A percentile compares a stretch with the other conserved stretches of the same genome.
These are phyloP conservation scores for Sanderia malayensis DNA, from an alignment of 30 jellyfish, hydroid and myxozoan genomes.

Conservation along the genomic window DNA sequence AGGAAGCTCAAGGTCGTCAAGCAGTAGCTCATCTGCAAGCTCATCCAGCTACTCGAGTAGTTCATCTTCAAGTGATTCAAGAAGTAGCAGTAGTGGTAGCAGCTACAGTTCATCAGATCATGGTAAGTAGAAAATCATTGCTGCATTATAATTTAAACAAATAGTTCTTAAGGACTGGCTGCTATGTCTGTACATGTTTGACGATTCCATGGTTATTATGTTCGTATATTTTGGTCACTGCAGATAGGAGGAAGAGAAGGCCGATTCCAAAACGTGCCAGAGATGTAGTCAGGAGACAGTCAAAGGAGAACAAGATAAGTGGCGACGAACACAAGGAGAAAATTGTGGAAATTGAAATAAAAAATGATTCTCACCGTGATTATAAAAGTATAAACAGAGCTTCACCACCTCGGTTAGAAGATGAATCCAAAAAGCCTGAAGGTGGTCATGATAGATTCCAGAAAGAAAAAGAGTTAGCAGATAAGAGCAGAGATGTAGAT, in stretches of 20 bases:
- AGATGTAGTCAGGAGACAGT: conserved; percentile 3
- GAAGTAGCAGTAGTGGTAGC: conserved; percentile 86
- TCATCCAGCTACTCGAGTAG: conserved; percentile 82
- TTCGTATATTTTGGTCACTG: not conserved
- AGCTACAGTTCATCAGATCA: conserved; percentile 66
- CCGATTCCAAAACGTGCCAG: not conserved
- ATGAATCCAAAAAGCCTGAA: conserved; percentile 30
- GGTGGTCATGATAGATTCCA: conserved; percentile 16
- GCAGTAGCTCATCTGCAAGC: conserved; percentile 86
- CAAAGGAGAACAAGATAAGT: not conserved
- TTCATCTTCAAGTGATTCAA: conserved; percentile 66
- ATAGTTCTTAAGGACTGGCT: too few relatives aligned
- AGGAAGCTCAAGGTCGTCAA: conserved; percentile 77
- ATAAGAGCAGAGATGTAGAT: conserved; percentile 22
- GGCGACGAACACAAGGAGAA: conserved; percentile 33
- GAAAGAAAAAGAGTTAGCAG: conserved; percentile 48
- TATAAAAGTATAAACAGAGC: conserved; percentile 28
- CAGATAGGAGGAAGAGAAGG: not conserved
- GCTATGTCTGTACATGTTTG: too few relatives aligned
- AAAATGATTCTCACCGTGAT: conserved; percentile 8
- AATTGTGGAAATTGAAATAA: conserved; percentile 26
- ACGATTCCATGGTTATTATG: too few relatives aligned
- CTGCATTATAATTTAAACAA: too few relatives aligned
- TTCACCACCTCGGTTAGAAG: conserved; percentile 29
- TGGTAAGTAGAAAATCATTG: too few relatives aligned